Base-by-base conservation (phyloP, 2,113 vertebrate species). In the Panthera uncia region DNA sequence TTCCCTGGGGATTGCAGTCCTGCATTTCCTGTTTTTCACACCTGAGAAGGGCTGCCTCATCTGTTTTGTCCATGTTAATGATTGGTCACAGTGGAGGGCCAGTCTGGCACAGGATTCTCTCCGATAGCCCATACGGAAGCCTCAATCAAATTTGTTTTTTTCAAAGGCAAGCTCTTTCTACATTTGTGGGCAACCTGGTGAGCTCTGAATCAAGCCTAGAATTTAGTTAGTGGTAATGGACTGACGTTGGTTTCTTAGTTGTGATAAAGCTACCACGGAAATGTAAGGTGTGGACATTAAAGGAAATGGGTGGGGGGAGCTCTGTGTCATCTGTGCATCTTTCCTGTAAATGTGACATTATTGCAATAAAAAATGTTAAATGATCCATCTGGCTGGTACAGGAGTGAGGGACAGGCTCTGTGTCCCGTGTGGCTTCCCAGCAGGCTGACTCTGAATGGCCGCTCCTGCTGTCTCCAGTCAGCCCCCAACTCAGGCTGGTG, bases 271-370 rank as follows among this genome's bases (percentile, higher is more conserved):
- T 48, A 4, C 74, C 2, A 8, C 14, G 10, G 52, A 89, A n/a
- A 18, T 16, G 14, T 9, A 27, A 63, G 29, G 6, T 18, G 50
- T 83, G 31, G 57, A 3, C 25, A 61, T 19, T 11, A 63, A 29
- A 31, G 33, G 48, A 81, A 73, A 55, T 19, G 9, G 36, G 48
- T 18, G 21, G 1, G 25, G 23, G 5, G 4, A n/a, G 18, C 16
- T 85, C 29, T 74, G 2, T 61, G 25, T 33, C 61, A 65, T 16
- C 78, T 55, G 36, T 29, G 15, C 25, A 33, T 57, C 18, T 41
- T 89, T 65, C 76, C 66, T 52, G 61, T 86, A 66, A 69, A 65
- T 78, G 25, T 83, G 63, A 96, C 91, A 63, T 84, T 73, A 66
- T 29, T 79, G 38, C 31, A 69, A 11, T 71, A 38, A 73, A 66